Base-by-base conservation (phyloP, 1,140 invertebrate genomes). In the Calephelis nemesis region DNA sequence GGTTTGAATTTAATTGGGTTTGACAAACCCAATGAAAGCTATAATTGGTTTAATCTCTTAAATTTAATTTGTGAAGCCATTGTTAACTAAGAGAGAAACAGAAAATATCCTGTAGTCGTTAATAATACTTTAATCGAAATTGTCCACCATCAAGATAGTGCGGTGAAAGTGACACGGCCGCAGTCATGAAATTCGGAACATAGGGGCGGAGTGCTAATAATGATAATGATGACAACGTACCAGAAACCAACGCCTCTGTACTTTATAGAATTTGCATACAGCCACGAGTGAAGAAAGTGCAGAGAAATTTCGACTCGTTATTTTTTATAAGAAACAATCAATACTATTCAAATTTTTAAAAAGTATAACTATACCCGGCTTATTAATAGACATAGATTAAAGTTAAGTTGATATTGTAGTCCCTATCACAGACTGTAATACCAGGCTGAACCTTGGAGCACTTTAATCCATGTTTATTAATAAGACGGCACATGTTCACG, bases 231-330 rank as follows among this genome's bases (percentile, higher is more conserved):
- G 54, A 62, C 77, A 77, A 66, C 72, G 67, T 74, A 75, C 73
- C 72, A 74, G 72, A 70, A 77, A 82, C 78, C 19, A 40, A 60
- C 54, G 77, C 79, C 81, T 79, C 65, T 75, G 69, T 64, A 75
- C 71, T 67, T 71, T 67, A 64, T 52, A 54, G 63, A 71, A 83
- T 86, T 84, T 81, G 74, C 82, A 83, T 84, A 86, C 81, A 81
- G 78, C 76, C 67, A 74, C 73, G 73, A 70, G 69, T 67, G 74
- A 71, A 76, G 83, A 82, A 78, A 72, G 80, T 71, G 60, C 65
- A 69, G 79, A 77, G 77, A 85, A 83, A 84, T 76, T 74, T 74
- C 45, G 72, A 69, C 65, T 54, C 64, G 72, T 76, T 58, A 73
- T 72, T 77, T 81, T 82, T 76, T 72, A 81, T 73, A 49, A 74